A percentile compares a stretch with the other conserved stretches of the same genome.
Conservation (phyloP, 2,888 invertebrate genomes). For the Amorpha juglandis region DNA sequence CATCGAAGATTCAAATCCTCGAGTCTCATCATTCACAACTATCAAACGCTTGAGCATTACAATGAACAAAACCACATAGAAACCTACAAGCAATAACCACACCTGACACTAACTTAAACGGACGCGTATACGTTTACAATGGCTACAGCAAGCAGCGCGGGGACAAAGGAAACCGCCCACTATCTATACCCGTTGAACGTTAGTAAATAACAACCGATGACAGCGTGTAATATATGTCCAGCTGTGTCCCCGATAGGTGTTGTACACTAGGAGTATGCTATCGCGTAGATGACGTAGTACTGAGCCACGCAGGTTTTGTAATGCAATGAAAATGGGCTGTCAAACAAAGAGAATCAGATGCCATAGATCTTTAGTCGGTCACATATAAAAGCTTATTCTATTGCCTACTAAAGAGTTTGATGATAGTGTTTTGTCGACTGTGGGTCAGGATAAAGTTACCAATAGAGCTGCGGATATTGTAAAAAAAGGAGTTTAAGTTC, state of each 20-base stretch:
- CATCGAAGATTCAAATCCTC: too few species aligned
- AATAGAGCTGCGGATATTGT: too few species aligned
- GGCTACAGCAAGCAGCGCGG: conserved; percentile 26
- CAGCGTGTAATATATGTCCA: conserved; percentile 51
- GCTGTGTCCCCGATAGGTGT: conserved; percentile 10
- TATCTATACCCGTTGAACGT: conserved; percentile 45
- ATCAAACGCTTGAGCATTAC: neutral
- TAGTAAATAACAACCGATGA: conserved; percentile 56
- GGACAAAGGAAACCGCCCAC: conserved; percentile 41
- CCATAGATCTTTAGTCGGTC: too few species aligned
- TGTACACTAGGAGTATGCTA: neutral
- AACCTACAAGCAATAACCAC: neutral
- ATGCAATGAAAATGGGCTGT: too few species aligned
- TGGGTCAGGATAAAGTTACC: too few species aligned
- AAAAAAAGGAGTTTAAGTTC: too few species aligned
- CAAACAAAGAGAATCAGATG: too few species aligned
- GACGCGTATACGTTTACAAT: conserved; percentile 12
- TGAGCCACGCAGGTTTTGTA: neutral
- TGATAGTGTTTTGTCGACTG: too few species aligned
- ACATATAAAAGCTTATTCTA: too few species aligned
- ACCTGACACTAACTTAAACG: conserved; percentile 7
- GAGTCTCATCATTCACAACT: neutral
- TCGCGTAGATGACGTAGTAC: neutral
- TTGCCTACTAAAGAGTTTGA: too few species aligned
- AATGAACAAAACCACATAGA: neutral